These are phyloP conservation scores for Hipposideros armiger DNA, from an alignment of 2,113 vertebrate genomes.

Conservation along the genomic window DNA sequence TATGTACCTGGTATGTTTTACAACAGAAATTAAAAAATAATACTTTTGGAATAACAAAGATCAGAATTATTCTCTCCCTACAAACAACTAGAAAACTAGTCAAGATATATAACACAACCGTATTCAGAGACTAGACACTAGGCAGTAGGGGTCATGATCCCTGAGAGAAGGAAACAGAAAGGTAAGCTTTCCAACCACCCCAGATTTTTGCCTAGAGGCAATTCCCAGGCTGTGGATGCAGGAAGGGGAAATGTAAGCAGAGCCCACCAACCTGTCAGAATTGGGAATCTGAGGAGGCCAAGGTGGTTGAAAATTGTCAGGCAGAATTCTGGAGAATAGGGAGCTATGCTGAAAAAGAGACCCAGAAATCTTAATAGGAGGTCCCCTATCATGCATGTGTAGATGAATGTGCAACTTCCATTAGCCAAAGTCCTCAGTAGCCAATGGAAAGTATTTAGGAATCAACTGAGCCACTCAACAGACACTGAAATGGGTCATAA, in stretches of 20 bases:
- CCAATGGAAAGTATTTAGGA: not conserved
- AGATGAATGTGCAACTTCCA: not conserved
- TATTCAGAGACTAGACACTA: not conserved
- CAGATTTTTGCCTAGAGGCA: not conserved
- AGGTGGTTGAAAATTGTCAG: not conserved
- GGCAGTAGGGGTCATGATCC: not conserved
- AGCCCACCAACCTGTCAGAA: not conserved
- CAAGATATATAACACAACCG: not conserved
- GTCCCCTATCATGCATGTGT: not conserved
- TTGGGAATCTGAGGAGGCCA: not conserved
- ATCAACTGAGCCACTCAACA: not conserved
- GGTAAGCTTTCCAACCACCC: not conserved
- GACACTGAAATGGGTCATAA: not conserved
- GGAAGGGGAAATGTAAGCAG: not conserved
- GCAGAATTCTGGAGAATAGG: not conserved
- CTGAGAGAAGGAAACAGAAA: not conserved
- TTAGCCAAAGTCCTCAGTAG: not conserved
- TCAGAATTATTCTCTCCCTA: not conserved
- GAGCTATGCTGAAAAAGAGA: not conserved
- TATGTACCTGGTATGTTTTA: not conserved
- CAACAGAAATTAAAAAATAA: constrained; percentile 2
- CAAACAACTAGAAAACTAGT: not conserved
- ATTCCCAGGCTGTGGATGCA: not conserved
- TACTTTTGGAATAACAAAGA: not conserved
- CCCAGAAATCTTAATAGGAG: not conserved